phyloP scores from a whole-genome alignment of 2,797 vertebrate genomes.

The Hemibagrus guttatus region DNA sequence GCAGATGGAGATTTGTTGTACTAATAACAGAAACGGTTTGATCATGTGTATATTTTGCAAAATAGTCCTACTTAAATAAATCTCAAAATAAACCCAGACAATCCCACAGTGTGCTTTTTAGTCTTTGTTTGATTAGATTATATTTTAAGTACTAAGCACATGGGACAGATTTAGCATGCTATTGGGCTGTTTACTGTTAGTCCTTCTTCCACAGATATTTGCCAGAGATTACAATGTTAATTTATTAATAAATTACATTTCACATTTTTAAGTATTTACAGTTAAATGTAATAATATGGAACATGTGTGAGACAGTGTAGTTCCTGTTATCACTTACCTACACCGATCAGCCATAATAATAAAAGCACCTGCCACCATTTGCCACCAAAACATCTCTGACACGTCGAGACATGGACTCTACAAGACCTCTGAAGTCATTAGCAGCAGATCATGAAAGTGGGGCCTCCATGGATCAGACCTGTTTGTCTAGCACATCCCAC shows the following conservation, averaged over 20 bases:
- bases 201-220: background rate
- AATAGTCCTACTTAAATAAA: background rate
- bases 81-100: slow-evolving; percentile 20
- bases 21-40: slow-evolving; percentile 58
- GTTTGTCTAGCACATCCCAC: background rate
- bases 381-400: background rate
- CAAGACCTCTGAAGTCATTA: background rate
- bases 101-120: slow-evolving; percentile 1
- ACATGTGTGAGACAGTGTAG: background rate
- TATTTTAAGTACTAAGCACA: background rate
- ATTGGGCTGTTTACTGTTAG: background rate
- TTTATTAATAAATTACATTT: background rate
- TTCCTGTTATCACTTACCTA: background rate
- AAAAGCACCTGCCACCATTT: no score
- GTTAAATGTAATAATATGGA: background rate
- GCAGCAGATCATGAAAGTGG: no score
- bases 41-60: slow-evolving; percentile 23
- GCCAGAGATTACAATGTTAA: background rate
- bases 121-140: slow-evolving; percentile 10
- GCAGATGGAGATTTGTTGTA: slow-evolving; percentile 56
- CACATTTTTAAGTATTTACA: background rate
- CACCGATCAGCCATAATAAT: no score
- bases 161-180: background rate
- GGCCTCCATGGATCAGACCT: no score
- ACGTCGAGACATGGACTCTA: no score